Evolutionary conservation across 2,888 invertebrate genomes (phyloP), one percentile per base, ranked within the genome.

Genomic region (Cerastoderma edule): DNA sequence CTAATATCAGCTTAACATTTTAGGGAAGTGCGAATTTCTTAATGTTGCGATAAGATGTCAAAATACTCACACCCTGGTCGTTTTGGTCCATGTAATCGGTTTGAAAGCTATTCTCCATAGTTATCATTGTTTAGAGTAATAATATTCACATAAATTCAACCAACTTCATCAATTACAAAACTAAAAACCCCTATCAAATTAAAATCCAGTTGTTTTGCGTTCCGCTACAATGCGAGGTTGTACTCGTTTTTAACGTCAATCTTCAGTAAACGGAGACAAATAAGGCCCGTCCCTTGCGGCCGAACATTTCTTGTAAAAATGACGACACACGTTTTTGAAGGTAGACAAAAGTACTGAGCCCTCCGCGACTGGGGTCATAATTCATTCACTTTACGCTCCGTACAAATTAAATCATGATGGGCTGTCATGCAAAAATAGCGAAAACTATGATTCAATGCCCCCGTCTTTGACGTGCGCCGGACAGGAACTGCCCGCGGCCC

Each of bases 331-430:
- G 68, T 32, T 46, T 22, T 30, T 27, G 57, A 10, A 46, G 44
- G 68, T 68, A 68, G 56, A 68, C 57, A 68, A 35, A 68, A 56
- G 56, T 57, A 60, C 46, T 46, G 28, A 46, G 60, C 44, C n/a
- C 28, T 57, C 57, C 54, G 22, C 50, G 50, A 33, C 66, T 32
- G 3, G 65, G 75, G 75, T 66, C 78, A 81, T 81, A 81, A 81
- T 54, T 81, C 81, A 81, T 75, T 64, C 70, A 68, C 67, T 65
- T 27, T 63, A 39, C 48, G 70, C 63, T 67, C 75, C 64, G 53
- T 65, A 75, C 81, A 75, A 81, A 81, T 81, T 75, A 75, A 70
- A 66, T 74, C 75, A 81, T 81, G 72, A 81, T 81, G 65, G 75
- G 50, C 75, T 81, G 81, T 81, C 81, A 80, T 60, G 64, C 69